Percentiles rank a stretch among this genome's conserved stretches.
phyloP scores from a whole-genome alignment of 2,797 vertebrate species.

The Pseudomugil tenellus region DNA sequence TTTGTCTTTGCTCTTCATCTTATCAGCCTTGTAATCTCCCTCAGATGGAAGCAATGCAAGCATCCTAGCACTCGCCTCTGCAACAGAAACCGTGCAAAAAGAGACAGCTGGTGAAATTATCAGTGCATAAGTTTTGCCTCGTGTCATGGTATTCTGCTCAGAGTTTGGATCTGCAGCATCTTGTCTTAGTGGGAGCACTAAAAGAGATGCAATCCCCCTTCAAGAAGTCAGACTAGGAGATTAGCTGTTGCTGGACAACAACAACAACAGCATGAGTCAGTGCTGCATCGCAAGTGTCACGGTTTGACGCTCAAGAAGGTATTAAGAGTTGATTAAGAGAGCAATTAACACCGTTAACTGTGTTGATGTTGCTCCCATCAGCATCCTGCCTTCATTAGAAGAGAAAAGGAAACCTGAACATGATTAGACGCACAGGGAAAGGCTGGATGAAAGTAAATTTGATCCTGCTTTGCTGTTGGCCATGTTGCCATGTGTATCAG shows the following conservation, averaged over 20 bases:
- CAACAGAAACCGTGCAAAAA: constrained; percentile 33
- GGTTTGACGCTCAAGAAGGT: constrained; percentile 46
- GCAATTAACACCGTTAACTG: constrained; percentile 50
- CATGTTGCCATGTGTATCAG: constrained; percentile 22
- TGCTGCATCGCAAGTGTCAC: constrained; percentile 21
- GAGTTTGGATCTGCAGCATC: constrained; percentile 1
- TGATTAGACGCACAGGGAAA: constrained; percentile 27
- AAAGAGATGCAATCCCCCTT: background rate
- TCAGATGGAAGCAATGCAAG: constrained; percentile 37
- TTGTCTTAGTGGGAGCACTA: background rate
- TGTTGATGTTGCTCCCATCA: constrained; percentile 24
- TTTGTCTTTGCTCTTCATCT: constrained; percentile 15
- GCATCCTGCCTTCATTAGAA: constrained; percentile 24
- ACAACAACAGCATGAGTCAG: constrained; percentile 32
- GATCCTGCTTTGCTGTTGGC: constrained; percentile 23
- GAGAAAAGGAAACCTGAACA: constrained; percentile 4
- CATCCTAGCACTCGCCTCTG: constrained; percentile 38
- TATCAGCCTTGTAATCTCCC: constrained; percentile 12
- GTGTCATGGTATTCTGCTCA: background rate
- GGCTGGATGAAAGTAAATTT: constrained; percentile 48
- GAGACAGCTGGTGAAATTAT: constrained; percentile 51
- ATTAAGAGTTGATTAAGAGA: constrained; percentile 47
- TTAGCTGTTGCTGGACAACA: constrained; percentile 27
- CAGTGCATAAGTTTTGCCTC: constrained; percentile 14
- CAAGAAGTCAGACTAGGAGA: constrained; percentile 6